These are phyloP conservation scores for Hylaeus volcanicus DNA, from an alignment of 1,140 invertebrate species.

Conservation along the genomic window DNA sequence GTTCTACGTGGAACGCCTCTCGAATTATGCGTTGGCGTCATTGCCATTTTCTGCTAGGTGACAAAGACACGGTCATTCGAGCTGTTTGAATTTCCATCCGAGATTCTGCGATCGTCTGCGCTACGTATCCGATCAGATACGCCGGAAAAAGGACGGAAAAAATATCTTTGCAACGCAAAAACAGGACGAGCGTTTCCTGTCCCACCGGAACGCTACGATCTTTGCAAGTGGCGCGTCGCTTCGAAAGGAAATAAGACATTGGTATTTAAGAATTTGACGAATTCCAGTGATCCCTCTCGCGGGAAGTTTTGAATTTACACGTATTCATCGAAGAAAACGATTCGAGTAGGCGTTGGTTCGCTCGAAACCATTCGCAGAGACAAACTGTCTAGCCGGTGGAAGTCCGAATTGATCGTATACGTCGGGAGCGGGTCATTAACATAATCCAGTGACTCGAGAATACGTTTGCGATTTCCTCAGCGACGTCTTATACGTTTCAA, in stretches of 20 bases:
- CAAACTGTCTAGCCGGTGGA: slow-evolving; percentile 18
- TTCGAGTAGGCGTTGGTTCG: background rate
- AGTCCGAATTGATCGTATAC: slow-evolving; percentile 16
- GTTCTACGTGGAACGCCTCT: background rate
- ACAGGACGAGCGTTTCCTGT: slow-evolving; percentile 29
- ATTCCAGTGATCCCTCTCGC: too few species aligned
- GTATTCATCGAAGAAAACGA: background rate
- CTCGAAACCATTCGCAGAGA: background rate
- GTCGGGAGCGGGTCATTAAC: slow-evolving; percentile 8
- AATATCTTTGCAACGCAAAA: background rate
- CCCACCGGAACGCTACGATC: background rate
- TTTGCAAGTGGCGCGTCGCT: background rate
- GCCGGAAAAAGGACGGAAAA: background rate
- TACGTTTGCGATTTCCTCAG: slow-evolving; percentile 20
- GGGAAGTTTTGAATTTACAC: too few species aligned
- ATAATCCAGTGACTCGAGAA: slow-evolving; percentile 42
- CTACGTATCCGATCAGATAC: slow-evolving; percentile 24
- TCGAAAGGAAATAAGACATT: too few species aligned
- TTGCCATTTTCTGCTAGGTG: background rate
- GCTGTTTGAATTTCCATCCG: slow-evolving; percentile 4
- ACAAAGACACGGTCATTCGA: slow-evolving; percentile 2
- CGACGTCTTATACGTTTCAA: slow-evolving; percentile 15
- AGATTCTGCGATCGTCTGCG: slow-evolving; percentile 14
- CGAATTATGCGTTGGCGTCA: slow-evolving; percentile 17
- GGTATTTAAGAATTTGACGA: too few species aligned